A percentile compares a stretch with the other conserved stretches of the same genome.
Conservation (phyloP, 2,797 vertebrate genomes). For the Garrulus glandarius region DNA sequence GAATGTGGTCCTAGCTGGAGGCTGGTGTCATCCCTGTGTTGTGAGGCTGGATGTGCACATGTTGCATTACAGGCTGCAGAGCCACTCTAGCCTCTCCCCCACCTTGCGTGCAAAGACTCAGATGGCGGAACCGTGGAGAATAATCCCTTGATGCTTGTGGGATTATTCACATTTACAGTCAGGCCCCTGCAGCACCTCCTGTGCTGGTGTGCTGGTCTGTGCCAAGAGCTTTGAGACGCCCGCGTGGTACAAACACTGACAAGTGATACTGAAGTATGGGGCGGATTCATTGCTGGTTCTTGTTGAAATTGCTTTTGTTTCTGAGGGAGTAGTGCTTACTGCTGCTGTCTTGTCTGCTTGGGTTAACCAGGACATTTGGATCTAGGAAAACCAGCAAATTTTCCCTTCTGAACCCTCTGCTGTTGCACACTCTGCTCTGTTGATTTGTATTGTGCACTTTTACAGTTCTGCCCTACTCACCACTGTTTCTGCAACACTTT, state of each 20-base stretch:
- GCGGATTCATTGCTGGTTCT: not conserved
- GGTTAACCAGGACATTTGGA: not conserved
- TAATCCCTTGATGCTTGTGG: slow-evolving; percentile 27
- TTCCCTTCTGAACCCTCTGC: not conserved
- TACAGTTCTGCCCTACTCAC: not conserved
- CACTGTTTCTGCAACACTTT: not conserved
- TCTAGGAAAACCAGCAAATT: not conserved
- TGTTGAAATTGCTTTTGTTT: slow-evolving; percentile 11
- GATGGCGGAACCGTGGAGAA: not conserved
- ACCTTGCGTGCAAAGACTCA: slow-evolving; percentile 8
- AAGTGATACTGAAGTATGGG: not conserved
- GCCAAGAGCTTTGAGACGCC: not conserved
- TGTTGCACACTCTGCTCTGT: not conserved
- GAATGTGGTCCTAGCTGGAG: accelerated
- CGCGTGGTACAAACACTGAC: not conserved
- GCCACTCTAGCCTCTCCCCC: not conserved
- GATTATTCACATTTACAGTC: slow-evolving; percentile 20
- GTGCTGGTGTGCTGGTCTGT: not conserved
- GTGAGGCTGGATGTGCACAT: accelerated
- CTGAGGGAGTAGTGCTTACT: not conserved
- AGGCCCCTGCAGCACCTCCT: slow-evolving; percentile 4
- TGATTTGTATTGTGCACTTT: not conserved
- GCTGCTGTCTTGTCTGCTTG: not conserved
- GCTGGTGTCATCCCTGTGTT: not conserved
- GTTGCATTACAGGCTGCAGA: not conserved